A percentile compares a stretch with the other conserved stretches of the same genome.
phyloP scores from a whole-genome alignment of 2,888 invertebrate species.

The Clivina fossor region DNA sequence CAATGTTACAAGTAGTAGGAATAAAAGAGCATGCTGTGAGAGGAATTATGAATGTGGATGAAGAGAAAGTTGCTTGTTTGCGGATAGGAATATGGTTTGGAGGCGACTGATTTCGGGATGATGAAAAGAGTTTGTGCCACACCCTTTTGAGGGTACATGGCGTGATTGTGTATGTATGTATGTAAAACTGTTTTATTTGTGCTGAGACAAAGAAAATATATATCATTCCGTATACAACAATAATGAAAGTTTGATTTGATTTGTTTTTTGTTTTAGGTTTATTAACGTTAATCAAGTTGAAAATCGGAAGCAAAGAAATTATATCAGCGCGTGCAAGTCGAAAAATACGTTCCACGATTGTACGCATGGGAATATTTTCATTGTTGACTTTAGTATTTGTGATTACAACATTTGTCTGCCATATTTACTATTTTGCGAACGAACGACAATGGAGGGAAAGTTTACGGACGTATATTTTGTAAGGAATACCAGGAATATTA shows the following conservation, averaged over 20 bases:
- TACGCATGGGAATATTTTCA: slow-evolving; percentile 81
- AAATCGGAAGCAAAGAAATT: slow-evolving; percentile 79
- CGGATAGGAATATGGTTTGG: too few relatives aligned
- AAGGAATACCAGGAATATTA: slow-evolving; percentile 52
- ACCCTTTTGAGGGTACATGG: too few relatives aligned
- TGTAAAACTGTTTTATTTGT: too few relatives aligned
- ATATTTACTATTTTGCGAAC: slow-evolving; percentile 79
- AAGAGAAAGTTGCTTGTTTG: too few relatives aligned
- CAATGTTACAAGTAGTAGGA: too few relatives aligned
- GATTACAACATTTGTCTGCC: slow-evolving; percentile 77
- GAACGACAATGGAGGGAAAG: slow-evolving; percentile 74
- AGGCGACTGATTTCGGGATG: too few relatives aligned
- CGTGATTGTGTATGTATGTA: too few relatives aligned
- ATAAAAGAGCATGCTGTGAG: too few relatives aligned
- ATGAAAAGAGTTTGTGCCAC: background rate
- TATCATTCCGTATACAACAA: too few relatives aligned
- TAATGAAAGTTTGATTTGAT: background rate
- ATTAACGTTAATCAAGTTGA: slow-evolving; percentile 75
- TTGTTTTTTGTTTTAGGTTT: slow-evolving; percentile 60
- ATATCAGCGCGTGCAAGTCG: slow-evolving; percentile 81
- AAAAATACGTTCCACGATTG: slow-evolving; percentile 84
- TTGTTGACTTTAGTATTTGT: slow-evolving; percentile 76
- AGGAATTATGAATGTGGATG: too few relatives aligned
- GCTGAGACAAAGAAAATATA: too few relatives aligned
- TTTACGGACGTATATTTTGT: slow-evolving; percentile 80